phyloP scores from a whole-genome alignment of 2,113 vertebrate genomes.

The Oncorhynchus tshawytscha region DNA sequence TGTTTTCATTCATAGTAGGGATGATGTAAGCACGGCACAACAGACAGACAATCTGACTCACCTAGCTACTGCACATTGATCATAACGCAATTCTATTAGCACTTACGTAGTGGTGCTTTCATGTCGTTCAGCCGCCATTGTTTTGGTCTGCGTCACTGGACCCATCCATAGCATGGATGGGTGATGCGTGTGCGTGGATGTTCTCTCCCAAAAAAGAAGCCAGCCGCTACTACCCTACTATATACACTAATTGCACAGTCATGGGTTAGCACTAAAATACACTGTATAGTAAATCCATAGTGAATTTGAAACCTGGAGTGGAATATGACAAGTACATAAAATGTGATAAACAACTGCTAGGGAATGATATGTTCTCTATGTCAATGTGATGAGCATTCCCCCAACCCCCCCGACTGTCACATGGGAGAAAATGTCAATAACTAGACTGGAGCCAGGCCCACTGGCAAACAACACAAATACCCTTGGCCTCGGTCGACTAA shows the following conservation, averaged over 20 bases:
- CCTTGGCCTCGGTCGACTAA: conserved; percentile 31
- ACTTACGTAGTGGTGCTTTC: too few relatives aligned
- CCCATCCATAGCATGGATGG: too few relatives aligned
- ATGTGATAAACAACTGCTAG: background rate
- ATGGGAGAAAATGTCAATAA: conserved; percentile 46
- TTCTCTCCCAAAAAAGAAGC: background rate
- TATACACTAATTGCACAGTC: background rate
- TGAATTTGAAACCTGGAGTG: background rate
- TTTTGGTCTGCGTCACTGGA: too few relatives aligned
- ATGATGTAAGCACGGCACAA: background rate
- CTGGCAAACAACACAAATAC: conserved; percentile 29
- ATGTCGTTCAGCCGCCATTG: too few relatives aligned
- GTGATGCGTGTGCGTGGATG: background rate
- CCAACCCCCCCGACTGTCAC: conserved; percentile 7
- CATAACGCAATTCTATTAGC: background rate
- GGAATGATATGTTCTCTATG: background rate
- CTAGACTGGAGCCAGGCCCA: conserved; percentile 20
- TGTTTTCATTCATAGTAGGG: conserved; percentile 7
- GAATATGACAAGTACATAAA: background rate
- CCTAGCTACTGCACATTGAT: background rate
- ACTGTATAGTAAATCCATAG: background rate
- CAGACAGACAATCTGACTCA: background rate
- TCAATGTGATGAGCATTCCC: background rate
- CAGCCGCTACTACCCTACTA: background rate
- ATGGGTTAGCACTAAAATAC: background rate